Evolutionary conservation across 2,888 invertebrate species (phyloP).

Genomic region (Entomobrya multifasciata): DNA sequence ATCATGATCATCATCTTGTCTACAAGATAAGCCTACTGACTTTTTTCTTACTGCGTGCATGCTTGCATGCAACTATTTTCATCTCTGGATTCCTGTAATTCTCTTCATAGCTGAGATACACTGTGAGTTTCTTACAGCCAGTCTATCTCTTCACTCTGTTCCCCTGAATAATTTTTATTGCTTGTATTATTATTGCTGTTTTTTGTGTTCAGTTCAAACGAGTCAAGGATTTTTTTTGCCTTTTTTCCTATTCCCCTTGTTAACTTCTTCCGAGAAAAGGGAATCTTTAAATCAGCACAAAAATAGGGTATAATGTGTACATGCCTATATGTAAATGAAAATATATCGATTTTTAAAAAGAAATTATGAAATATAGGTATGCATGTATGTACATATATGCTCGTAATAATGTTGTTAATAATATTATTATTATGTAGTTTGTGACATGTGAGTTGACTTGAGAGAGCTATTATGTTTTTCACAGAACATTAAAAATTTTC

Average conservation of each 20-base stretch:
- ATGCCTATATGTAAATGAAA: conserved; percentile 1
- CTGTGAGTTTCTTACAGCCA: background rate
- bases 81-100: conserved; percentile 40
- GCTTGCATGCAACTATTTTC: background rate
- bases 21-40: conserved; percentile 45
- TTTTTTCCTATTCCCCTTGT: background rate
- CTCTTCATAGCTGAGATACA: conserved; percentile 27
- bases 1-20: conserved; percentile 39
- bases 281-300: background rate
- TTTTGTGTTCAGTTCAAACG: background rate
- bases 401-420: conserved; percentile 2
- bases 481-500: conserved; percentile 60
- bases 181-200: conserved; percentile 22
- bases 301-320: background rate
- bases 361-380: background rate
- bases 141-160: background rate
- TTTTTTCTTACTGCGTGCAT: background rate
- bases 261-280: background rate
- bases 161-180: conserved; percentile 50
- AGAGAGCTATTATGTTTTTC: conserved; percentile 53
- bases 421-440: conserved; percentile 27
- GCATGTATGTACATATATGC: background rate
- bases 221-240: background rate
- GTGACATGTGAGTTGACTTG: background rate
- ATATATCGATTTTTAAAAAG: background rate